Conservation (phyloP, 2,888 invertebrate species). For the Drosophila rubida region DNA sequence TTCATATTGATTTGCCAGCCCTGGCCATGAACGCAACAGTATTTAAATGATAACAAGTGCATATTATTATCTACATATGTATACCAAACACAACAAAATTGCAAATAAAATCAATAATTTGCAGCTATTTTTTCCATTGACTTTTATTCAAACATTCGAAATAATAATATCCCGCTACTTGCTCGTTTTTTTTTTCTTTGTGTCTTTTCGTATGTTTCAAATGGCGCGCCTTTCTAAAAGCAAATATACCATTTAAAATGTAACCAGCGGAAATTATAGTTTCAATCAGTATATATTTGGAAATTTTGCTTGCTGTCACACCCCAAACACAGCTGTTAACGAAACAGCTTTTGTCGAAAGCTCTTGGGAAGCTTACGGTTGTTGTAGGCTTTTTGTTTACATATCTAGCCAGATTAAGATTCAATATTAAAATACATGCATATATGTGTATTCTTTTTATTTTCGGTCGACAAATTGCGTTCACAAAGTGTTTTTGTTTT, state of each 20-base stretch:
- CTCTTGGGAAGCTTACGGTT: not conserved
- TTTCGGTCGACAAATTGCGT: conserved; percentile 34
- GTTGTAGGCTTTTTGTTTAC: conserved; percentile 42
- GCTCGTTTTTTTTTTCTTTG: conserved; percentile 9
- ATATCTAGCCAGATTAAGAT: conserved; percentile 38
- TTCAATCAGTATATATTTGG: not conserved
- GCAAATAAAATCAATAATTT: conserved; percentile 46
- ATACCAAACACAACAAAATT: conserved; percentile 39
- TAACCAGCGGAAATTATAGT: too few species aligned
- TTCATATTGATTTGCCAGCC: conserved; percentile 29
- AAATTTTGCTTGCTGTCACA: not conserved
- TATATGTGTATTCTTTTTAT: conserved; percentile 31
- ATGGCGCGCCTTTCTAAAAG: too few species aligned
- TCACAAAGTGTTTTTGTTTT: conserved; percentile 10
- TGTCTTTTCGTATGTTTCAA: too few species aligned
- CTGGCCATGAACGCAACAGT: conserved; percentile 33
- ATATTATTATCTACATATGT: conserved; percentile 47
- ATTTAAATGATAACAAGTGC: conserved; percentile 50
- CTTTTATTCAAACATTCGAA: not conserved
- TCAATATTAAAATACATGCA: conserved; percentile 32
- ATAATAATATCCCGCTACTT: too few species aligned
- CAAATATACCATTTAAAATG: too few species aligned
- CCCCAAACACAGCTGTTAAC: not conserved
- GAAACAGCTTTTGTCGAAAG: not conserved
- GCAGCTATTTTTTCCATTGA: conserved; percentile 1